phyloP scores from a whole-genome alignment of 2,113 vertebrate genomes.

The Coptodon rendalli region DNA sequence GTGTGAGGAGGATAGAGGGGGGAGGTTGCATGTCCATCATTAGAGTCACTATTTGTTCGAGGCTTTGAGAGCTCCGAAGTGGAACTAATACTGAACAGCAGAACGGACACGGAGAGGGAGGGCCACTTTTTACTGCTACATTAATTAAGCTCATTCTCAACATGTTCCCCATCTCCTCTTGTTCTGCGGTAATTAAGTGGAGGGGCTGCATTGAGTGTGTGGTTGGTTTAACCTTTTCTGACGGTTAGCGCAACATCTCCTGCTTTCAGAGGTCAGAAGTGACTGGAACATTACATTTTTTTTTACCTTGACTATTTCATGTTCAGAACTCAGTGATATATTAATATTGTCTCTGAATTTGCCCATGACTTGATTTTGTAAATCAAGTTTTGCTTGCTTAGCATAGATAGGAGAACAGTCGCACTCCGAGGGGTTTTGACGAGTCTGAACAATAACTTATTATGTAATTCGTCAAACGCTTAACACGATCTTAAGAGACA shows the following conservation, averaged over 20 bases:
- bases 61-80: slow-evolving; percentile 66
- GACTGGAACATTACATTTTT: background rate
- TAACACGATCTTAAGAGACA: background rate
- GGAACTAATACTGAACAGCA: slow-evolving; percentile 79
- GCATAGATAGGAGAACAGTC: background rate
- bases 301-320: background rate
- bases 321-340: background rate
- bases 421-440: background rate
- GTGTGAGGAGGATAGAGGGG: slow-evolving; percentile 32
- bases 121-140: slow-evolving; percentile 80
- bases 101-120: slow-evolving; percentile 60
- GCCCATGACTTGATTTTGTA: background rate
- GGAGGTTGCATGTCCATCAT: slow-evolving; percentile 75
- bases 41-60: slow-evolving; percentile 66
- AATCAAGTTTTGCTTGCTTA: background rate
- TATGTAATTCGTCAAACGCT: background rate
- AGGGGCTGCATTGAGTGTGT: background rate
- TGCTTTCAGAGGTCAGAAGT: background rate
- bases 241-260: background rate
- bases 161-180: slow-evolving; percentile 44
- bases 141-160: slow-evolving; percentile 80
- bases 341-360: background rate
- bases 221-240: slow-evolving; percentile 37
- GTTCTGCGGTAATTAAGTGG: slow-evolving; percentile 32
- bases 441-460: background rate